Conservation (phyloP, 2,797 vertebrate genomes). For the Nannoperca australis region DNA sequence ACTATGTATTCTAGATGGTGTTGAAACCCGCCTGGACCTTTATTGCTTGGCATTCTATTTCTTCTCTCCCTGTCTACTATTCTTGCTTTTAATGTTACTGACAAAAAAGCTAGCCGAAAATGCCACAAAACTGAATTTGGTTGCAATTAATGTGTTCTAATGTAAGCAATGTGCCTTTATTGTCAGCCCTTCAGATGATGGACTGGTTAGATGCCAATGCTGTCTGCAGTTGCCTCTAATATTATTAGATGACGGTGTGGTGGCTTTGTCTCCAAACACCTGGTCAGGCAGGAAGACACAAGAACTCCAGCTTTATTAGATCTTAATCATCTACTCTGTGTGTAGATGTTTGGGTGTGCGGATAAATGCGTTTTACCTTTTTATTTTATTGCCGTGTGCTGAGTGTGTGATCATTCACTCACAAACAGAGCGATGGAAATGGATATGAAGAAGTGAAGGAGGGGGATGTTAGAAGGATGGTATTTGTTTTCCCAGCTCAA, state of each 20-base stretch:
- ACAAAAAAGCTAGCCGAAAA: background rate
- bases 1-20: background rate
- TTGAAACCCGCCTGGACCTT: background rate
- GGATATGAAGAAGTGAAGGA: conserved; percentile 17
- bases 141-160: background rate
- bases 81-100: background rate
- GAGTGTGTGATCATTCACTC: conserved; percentile 4
- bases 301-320: conserved; percentile 17
- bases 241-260: conserved; percentile 12
- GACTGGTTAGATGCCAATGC: background rate
- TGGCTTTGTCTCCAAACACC: conserved; percentile 20
- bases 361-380: background rate
- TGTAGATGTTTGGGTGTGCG: too few relatives aligned
- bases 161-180: background rate
- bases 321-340: background rate
- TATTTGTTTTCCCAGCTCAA: conserved; percentile 41
- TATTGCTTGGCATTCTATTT: background rate
- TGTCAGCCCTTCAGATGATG: background rate
- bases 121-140: background rate
- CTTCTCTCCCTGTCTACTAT: background rate
- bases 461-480: background rate
- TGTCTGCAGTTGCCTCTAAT: background rate
- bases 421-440: background rate
- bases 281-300: conserved; percentile 7
- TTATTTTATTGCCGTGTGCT: background rate